A percentile compares a stretch with the other conserved stretches of the same genome.
These are phyloP conservation scores for Rhinatrema bivittatum DNA, from an alignment of 2,797 vertebrate genomes.

Conservation along the genomic window DNA sequence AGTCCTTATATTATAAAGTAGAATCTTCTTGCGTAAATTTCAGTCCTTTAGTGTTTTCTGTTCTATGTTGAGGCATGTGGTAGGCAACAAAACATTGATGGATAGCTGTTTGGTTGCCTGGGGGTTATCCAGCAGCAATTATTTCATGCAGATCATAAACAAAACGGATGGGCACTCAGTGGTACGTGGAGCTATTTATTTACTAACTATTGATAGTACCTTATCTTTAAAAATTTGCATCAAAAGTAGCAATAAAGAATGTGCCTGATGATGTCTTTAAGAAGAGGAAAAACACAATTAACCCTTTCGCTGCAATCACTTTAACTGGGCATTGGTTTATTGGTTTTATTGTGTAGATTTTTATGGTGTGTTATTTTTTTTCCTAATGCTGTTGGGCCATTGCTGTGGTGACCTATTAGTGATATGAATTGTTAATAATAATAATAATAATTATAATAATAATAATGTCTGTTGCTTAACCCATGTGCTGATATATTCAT, in stretches of 20 bases:
- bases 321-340: constrained; percentile 34
- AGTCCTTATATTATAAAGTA: too few relatives aligned
- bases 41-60: too few relatives aligned
- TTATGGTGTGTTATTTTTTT: constrained; percentile 20
- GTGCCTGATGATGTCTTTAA: too few relatives aligned
- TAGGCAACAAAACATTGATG: too few relatives aligned
- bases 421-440: constrained; percentile 11
- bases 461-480: constrained; percentile 71
- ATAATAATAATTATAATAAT: too few relatives aligned
- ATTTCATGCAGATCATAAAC: constrained; percentile 38
- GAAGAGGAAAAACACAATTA: constrained; percentile 31
- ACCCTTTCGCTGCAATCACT: constrained; percentile 44
- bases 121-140: constrained; percentile 35
- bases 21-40: too few relatives aligned
- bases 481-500: constrained; percentile 77
- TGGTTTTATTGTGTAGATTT: constrained; percentile 4
- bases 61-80: too few relatives aligned
- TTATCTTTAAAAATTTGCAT: too few relatives aligned
- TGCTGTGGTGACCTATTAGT: constrained; percentile 22
- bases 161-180: constrained; percentile 39
- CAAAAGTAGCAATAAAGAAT: too few relatives aligned
- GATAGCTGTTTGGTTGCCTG: too few relatives aligned
- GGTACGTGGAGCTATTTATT: constrained; percentile 33
- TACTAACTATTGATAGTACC: too few relatives aligned
- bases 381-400: neutral